Conservation (phyloP, 92 coral and sea anemone genomes). For the Bergia puertoricense region DNA sequence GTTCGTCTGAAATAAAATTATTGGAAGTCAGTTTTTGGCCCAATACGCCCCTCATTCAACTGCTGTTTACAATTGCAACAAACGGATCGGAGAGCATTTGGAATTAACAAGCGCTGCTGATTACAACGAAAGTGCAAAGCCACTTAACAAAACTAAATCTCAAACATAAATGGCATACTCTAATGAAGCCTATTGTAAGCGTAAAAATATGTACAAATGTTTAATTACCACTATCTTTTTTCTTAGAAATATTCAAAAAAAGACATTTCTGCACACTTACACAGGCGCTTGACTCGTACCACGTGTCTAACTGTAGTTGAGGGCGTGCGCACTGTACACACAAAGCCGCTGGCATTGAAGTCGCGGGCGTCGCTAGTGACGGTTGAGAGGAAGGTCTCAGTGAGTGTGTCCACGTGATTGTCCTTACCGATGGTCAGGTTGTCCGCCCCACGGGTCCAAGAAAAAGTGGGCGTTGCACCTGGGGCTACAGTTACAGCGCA, state of each 20-base stretch:
- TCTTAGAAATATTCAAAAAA: too few species aligned
- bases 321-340: constrained; percentile 33
- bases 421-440: constrained; percentile 31
- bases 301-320: constrained; percentile 34
- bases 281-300: constrained; percentile 20
- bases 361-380: constrained; percentile 20
- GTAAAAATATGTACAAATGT: too few species aligned
- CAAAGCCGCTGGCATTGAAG: constrained; percentile 33
- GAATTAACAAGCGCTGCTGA: too few species aligned
- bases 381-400: constrained; percentile 1
- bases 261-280: neutral
- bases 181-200: too few species aligned
- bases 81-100: too few species aligned
- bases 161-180: too few species aligned
- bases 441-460: constrained; percentile 41
- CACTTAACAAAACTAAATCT: too few species aligned
- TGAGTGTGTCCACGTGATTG: constrained; percentile 19
- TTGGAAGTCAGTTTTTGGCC: neutral
- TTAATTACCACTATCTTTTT: too few species aligned
- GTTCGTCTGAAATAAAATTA: constrained; percentile 17
- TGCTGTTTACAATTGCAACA: too few species aligned
- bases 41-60: neutral
- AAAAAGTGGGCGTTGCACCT: constrained; percentile 21
- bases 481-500: constrained; percentile 20
- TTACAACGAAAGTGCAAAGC: neutral